These are phyloP conservation scores for Sipha maydis DNA, from an alignment of 2,888 invertebrate genomes.

Conservation along the genomic window DNA sequence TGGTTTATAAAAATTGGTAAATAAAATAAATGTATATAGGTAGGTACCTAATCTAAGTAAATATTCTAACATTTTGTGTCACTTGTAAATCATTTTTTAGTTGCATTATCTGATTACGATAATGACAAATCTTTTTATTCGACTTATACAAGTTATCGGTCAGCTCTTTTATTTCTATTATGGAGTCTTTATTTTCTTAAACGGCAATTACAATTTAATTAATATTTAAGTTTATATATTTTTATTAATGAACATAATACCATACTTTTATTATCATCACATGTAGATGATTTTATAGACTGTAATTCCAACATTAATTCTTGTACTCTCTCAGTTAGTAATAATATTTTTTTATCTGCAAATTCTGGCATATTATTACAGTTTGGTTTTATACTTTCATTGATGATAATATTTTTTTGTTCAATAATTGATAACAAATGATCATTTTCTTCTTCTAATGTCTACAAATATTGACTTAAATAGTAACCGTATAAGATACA, in stretches of 20 bases:
- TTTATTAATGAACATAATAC: too few relatives aligned
- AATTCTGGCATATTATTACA: neutral
- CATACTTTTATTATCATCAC: too few relatives aligned
- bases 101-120: conserved; percentile 31
- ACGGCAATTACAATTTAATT: neutral
- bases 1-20: neutral
- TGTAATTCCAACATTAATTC: neutral
- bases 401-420: conserved; percentile 5
- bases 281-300: too few relatives aligned
- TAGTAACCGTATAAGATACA: neutral
- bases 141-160: conserved; percentile 2
- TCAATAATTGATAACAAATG: conserved; percentile 20
- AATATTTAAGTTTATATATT: too few relatives aligned
- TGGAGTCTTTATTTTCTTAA: neutral
- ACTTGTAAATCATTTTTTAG: conserved; percentile 42
- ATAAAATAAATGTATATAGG: too few relatives aligned
- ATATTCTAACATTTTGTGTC: conserved; percentile 5
- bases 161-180: neutral
- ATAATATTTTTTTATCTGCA: conserved; percentile 1
- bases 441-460: conserved; percentile 46
- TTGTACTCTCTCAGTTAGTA: neutral
- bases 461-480: neutral
- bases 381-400: neutral
- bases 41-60: neutral
- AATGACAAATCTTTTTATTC: conserved; percentile 39